phyloP scores from a whole-genome alignment of 2,888 invertebrate species.

The Boloria selene region DNA sequence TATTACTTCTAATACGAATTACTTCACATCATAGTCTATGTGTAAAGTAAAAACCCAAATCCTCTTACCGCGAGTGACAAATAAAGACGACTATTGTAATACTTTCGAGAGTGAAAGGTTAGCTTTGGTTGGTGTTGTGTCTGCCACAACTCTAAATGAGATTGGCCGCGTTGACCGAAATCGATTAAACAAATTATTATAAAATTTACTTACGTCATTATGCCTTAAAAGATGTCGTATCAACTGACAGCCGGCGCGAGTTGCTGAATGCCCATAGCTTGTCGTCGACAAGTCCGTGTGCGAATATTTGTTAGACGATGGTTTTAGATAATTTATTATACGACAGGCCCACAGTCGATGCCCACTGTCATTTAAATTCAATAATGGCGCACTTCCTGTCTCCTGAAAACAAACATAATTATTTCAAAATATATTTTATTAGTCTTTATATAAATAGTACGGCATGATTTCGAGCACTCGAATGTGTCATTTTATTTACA shows the following conservation, averaged over 20 bases:
- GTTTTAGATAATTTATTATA: slow-evolving; percentile 92
- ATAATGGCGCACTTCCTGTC: slow-evolving; percentile 56
- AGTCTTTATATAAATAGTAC: slow-evolving; percentile 8
- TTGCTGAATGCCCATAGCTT: slow-evolving; percentile 83
- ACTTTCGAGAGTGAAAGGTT: no score
- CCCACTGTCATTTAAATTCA: slow-evolving; percentile 70
- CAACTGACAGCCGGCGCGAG: slow-evolving; percentile 87
- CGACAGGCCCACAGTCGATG: slow-evolving; percentile 82
- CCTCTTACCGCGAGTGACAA: neutral
- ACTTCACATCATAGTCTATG: no score
- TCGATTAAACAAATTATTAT: neutral
- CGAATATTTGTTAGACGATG: slow-evolving; percentile 93
- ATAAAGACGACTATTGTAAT: no score
- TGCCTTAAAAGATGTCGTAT: slow-evolving; percentile 87
- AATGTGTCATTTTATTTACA: neutral
- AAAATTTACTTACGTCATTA: slow-evolving; percentile 79
- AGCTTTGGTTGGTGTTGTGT: no score
- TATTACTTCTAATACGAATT: no score
- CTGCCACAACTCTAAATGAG: no score
- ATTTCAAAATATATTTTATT: slow-evolving; percentile 34
- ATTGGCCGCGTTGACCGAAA: no score
- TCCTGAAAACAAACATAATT: slow-evolving; percentile 53
- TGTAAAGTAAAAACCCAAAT: neutral
- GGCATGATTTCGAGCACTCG: neutral
- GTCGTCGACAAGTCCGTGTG: slow-evolving; percentile 87